These are phyloP conservation scores for Turnix velox DNA, from an alignment of 2,113 vertebrate species.

Conservation along the genomic window DNA sequence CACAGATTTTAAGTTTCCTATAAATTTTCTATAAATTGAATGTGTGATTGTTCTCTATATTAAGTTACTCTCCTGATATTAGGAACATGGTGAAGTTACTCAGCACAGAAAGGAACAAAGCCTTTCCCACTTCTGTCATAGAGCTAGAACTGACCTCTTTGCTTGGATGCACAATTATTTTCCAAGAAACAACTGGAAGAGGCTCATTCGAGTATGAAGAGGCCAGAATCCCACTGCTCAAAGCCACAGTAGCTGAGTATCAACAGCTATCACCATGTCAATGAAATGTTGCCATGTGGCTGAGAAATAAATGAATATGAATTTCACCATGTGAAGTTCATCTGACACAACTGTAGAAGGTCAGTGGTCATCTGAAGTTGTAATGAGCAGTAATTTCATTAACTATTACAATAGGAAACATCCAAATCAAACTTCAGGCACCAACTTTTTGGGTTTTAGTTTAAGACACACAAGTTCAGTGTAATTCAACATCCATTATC, in stretches of 20 bases:
- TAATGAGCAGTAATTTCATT: not conserved
- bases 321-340: constrained; percentile 7
- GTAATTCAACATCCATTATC: constrained; percentile 40
- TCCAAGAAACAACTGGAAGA: constrained; percentile 17
- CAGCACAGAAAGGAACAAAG: not conserved
- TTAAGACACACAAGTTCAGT: constrained; percentile 56
- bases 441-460: constrained; percentile 70
- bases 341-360: not conserved
- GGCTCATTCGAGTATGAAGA: not conserved
- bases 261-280: not conserved
- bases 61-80: not conserved
- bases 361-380: not conserved
- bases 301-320: not conserved
- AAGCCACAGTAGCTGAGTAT: not conserved
- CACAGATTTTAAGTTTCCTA: not conserved
- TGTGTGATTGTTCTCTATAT: not conserved
- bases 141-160: constrained; percentile 15
- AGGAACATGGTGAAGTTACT: not conserved
- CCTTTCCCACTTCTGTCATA: not conserved
- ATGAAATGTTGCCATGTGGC: not conserved
- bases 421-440: constrained; percentile 73
- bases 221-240: not conserved
- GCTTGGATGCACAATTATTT: not conserved
- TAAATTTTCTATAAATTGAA: not conserved
- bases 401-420: constrained; percentile 14